Conservation (phyloP, 2,113 vertebrate species). For the Seriola dumerili region DNA sequence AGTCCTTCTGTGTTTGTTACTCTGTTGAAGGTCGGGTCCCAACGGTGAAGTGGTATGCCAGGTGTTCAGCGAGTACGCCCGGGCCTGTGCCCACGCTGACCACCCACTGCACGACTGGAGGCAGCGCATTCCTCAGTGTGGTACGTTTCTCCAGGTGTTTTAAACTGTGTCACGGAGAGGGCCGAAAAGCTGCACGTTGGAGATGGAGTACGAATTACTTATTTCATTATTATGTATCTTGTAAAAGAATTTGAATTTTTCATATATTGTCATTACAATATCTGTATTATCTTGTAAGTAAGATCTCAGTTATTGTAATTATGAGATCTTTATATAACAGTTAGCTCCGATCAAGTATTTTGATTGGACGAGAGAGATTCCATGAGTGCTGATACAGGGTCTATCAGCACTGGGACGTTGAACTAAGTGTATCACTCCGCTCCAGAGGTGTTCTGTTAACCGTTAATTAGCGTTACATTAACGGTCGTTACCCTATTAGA, state of each 20-base stretch:
- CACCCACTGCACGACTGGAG: conserved; percentile 92
- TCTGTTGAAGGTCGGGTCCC: conserved; percentile 86
- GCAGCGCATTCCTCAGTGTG: conserved; percentile 87
- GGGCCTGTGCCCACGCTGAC: conserved; percentile 94
- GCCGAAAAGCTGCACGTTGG: background rate
- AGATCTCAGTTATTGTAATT: no score
- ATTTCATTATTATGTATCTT: background rate
- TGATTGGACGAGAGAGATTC: no score
- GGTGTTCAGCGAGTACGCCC: conserved; percentile 92
- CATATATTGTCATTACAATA: background rate
- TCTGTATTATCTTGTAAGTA: background rate
- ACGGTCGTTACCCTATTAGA: no score
- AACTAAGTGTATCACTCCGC: no score
- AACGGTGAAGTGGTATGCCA: conserved; percentile 90
- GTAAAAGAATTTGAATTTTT: background rate
- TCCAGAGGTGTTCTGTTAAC: no score
- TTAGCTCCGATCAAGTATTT: no score
- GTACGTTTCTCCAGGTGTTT: conserved; percentile 81
- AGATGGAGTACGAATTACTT: background rate
- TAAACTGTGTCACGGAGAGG: background rate
- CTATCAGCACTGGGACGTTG: no score
- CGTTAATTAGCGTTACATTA: no score
- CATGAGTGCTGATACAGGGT: no score
- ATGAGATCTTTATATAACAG: no score
- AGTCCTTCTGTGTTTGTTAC: conserved; percentile 57